Evolutionary conservation across 2,113 vertebrate genomes (phyloP).

Genomic region (Gnathonemus longibarbis): DNA sequence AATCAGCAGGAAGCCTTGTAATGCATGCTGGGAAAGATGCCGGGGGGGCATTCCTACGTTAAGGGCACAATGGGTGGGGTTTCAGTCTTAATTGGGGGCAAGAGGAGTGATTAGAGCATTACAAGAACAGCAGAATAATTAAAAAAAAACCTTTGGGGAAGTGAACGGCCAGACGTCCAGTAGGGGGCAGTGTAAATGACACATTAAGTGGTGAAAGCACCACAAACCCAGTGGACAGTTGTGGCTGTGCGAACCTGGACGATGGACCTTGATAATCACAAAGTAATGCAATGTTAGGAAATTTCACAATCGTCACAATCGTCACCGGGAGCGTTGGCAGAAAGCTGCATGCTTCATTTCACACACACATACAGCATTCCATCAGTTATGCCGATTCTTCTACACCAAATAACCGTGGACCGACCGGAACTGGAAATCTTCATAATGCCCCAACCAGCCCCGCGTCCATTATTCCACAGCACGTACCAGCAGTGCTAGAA

Average conservation of each 20-base stretch:
- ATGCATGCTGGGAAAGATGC: constrained; percentile 1
- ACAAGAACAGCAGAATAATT: not conserved
- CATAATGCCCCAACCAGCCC: not conserved
- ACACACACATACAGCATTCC: not conserved
- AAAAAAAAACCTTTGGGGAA: not conserved
- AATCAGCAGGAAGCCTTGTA: constrained; percentile 22
- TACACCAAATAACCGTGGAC: not conserved
- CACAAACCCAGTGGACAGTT: not conserved
- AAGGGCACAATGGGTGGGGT: constrained; percentile 23
- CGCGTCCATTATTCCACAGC: not conserved
- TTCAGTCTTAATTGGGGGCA: not conserved
- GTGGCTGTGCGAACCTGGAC: not conserved
- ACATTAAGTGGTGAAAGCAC: constrained; percentile 6
- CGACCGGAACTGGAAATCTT: not conserved
- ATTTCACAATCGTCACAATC: not conserved
- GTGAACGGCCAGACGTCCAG: too few species aligned
- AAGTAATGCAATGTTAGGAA: constrained; percentile 8
- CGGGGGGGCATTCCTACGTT: constrained; percentile 13
- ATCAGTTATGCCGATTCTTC: not conserved
- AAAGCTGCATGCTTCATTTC: not conserved
- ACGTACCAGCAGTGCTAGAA: not conserved
- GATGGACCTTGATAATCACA: constrained; percentile 13
- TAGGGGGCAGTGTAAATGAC: not conserved
- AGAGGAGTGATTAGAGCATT: not conserved
- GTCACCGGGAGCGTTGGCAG: not conserved